A percentile compares a stretch with the other conserved stretches of the same genome.
Evolutionary conservation across 2,797 vertebrate genomes (phyloP).

Genomic region (Tamandua tetradactyla): DNA sequence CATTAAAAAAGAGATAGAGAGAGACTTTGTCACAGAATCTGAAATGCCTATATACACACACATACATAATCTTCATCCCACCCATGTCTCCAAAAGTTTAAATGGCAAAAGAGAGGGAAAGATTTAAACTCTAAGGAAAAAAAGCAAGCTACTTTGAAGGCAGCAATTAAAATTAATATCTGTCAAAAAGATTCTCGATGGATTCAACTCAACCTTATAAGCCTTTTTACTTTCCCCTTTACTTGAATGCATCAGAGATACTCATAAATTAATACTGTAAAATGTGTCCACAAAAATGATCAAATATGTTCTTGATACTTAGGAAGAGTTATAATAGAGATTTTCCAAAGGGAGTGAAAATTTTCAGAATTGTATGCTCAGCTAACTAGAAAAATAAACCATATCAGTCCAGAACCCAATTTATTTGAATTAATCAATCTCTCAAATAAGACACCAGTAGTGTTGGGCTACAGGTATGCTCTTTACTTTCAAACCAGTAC

Average conservation of each 20-base stretch:
- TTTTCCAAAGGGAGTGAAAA: slow-evolving; percentile 35
- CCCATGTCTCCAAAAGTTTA: neutral
- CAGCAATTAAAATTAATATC: slow-evolving; percentile 52
- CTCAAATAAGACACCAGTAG: neutral
- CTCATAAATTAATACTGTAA: neutral
- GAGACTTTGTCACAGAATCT: neutral
- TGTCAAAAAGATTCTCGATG: neutral
- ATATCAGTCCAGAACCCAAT: neutral
- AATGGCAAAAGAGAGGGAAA: neutral
- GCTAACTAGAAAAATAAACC: slow-evolving; percentile 37
- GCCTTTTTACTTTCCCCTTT: neutral
- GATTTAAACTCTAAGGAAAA: neutral
- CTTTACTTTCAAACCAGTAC: neutral
- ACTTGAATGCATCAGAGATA: slow-evolving; percentile 28
- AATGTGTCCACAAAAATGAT: slow-evolving; percentile 8
- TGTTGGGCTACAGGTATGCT: neutral
- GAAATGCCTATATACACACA: neutral
- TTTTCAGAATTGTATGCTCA: neutral
- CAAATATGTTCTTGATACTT: neutral
- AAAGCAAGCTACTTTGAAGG: neutral
- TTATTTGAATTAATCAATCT: slow-evolving; percentile 2
- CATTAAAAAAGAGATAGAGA: too few species aligned
- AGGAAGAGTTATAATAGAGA: neutral
- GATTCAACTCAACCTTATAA: neutral
- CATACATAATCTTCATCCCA: neutral